A percentile compares a stretch with the other conserved stretches of the same genome.
Conservation (phyloP, 2,113 vertebrate species). For the Sus scrofa region T2T-Sscrofa CM000822.6:43997501-43998000, state of each 20-base stretch:
- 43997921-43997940: neutral
- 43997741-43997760: neutral
- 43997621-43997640: neutral
- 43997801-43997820: neutral
- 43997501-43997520: neutral
- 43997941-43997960: neutral
- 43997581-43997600: neutral
- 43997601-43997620: neutral
- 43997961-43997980: neutral
- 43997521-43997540: neutral
- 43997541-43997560: conserved; percentile 7
- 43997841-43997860: neutral
- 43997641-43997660: neutral
- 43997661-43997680: neutral
- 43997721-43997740: neutral
- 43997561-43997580: neutral
- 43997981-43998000: neutral
- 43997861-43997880: neutral
- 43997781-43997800: neutral
- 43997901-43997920: neutral
- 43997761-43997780: neutral
- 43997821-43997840: neutral
- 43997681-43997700: neutral
- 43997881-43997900: neutral
- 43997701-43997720: neutral